A percentile compares a stretch with the other conserved stretches of the same genome.
phyloP scores from a whole-genome alignment of 2,888 invertebrate genomes.

The Notodonta dromedarius region DNA sequence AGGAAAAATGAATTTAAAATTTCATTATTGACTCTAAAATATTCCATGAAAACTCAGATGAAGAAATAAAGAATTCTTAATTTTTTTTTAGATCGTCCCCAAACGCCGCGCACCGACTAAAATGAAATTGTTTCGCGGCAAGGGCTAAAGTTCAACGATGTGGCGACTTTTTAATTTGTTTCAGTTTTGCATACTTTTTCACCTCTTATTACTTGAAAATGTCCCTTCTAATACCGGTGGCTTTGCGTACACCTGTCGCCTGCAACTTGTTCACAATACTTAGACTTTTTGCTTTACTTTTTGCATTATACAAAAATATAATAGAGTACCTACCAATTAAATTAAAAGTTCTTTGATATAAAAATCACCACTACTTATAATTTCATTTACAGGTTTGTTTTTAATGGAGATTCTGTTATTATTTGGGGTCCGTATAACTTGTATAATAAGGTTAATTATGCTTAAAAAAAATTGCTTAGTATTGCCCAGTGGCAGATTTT shows the following conservation, averaged over 20 bases:
- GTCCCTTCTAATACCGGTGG: constrained; percentile 41
- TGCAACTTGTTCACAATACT: constrained; percentile 37
- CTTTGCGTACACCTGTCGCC: constrained; percentile 48
- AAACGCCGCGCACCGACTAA: constrained; percentile 41
- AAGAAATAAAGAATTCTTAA: constrained; percentile 2
- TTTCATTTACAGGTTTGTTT: no score
- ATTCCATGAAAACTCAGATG: not conserved
- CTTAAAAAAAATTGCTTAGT: no score
- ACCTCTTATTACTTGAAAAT: constrained; percentile 43
- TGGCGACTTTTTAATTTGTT: constrained; percentile 65
- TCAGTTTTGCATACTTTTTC: constrained; percentile 38
- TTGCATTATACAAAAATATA: not conserved
- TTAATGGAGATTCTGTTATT: no score
- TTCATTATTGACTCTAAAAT: not conserved
- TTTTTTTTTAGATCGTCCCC: constrained; percentile 40
- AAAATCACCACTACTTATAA: no score
- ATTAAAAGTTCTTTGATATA: no score
- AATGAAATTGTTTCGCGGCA: constrained; percentile 52
- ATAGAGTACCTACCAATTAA: not conserved
- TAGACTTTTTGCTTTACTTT: not conserved
- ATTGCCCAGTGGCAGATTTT: no score
- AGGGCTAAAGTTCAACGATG: constrained; percentile 51
- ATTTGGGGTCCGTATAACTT: no score
- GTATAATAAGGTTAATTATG: no score
- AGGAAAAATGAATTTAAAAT: not conserved